Evolutionary conservation across 2,113 vertebrate species (phyloP).

Genomic region (Mesocricetus auratus): DNA sequence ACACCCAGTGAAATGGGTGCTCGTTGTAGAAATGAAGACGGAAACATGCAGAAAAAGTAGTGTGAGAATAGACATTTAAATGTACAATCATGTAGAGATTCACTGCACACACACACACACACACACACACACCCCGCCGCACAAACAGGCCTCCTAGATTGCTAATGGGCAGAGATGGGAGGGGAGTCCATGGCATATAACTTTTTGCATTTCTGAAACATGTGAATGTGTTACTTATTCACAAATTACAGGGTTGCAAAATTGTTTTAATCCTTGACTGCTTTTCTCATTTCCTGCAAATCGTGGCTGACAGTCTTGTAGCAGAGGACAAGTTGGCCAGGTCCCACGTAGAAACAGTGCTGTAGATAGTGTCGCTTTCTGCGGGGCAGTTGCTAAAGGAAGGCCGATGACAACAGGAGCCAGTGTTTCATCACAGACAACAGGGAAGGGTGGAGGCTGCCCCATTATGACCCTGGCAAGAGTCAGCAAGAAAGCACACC

Average conservation of each 20-base stretch:
- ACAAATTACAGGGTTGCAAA: neutral
- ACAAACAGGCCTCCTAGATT: neutral
- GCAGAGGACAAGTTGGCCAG: slow-evolving; percentile 31
- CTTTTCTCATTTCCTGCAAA: slow-evolving; percentile 65
- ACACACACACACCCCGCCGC: neutral
- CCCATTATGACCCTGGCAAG: slow-evolving; percentile 61
- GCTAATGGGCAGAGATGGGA: neutral
- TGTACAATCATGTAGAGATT: neutral
- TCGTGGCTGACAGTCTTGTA: slow-evolving; percentile 12
- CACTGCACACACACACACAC: neutral
- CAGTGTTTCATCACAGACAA: slow-evolving; percentile 68
- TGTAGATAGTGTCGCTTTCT: neutral
- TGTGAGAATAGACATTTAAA: neutral
- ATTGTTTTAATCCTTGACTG: neutral
- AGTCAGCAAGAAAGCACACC: slow-evolving; percentile 55
- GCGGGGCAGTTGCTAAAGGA: slow-evolving; percentile 37
- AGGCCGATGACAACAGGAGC: slow-evolving; percentile 56
- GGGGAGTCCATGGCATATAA: neutral
- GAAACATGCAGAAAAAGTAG: neutral
- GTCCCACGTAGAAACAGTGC: slow-evolving; percentile 5
- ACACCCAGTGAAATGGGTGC: neutral
- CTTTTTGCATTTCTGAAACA: neutral
- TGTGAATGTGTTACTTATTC: neutral
- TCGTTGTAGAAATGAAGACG: neutral
- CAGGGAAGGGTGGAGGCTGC: slow-evolving; percentile 64